Evolutionary conservation across 2,888 invertebrate species (phyloP), one percentile per base, ranked within the genome.

Genomic region (Amiota communis): DNA sequence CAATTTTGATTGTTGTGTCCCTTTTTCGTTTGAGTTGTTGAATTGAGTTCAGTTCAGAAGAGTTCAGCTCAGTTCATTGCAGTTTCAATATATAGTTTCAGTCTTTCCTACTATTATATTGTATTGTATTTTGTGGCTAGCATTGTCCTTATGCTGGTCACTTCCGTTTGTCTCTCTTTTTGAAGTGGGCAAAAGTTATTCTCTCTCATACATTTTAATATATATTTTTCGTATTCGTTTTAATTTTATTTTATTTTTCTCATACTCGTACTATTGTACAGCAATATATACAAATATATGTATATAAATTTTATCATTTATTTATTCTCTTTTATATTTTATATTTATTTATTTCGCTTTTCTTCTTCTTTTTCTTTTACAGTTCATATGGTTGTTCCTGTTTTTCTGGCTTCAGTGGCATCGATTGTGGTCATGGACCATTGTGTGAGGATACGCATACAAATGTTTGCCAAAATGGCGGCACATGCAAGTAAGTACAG

Each of bases 371-470:
- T 78, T 79, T 36, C 36, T 36, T 74, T 91, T 91, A 59, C 91
- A 96, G 95, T 85, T 92, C 92, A 74, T 96, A 95, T 89, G 92
- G 91, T 87, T 97, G 96, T 89, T 92, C 93, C 73, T 97, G 97
- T 89, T 96, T 96, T 89, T 91, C 93, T 71, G 94, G 94, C 59
- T 97, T 95, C 90, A 93, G 92, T 71, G 97, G 96, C 8, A 80
- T 72, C 68, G 93, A 94, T 87, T 97, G 97, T 88, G 95, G 96
- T 61, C 92, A 92, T 80, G 97, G 97, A 13, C 95, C 95, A 0
- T 92, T 94, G 73, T 97, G 97, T 89, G 92, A 93, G 75, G 92
- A 92, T 73, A 91, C 92, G 61, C 91, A 91, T 74, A 91, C 91
- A 74, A 90, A 91, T 83, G 92, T 94, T 86, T 97, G 97, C 89